These are phyloP conservation scores for Orgyia antiqua DNA, from an alignment of 2,888 invertebrate species.

Conservation along the genomic window DNA sequence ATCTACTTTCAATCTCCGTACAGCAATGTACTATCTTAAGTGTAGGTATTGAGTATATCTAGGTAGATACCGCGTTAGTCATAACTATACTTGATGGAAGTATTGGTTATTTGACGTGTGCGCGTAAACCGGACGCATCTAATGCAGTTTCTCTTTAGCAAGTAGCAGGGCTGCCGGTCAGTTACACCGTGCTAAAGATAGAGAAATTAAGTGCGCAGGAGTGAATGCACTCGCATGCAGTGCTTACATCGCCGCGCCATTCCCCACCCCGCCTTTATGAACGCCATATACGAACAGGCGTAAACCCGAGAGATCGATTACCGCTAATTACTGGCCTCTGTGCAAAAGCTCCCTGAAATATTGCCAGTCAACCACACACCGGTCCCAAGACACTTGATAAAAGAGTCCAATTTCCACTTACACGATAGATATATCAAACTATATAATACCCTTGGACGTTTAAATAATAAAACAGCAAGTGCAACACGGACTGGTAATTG, in stretches of 20 bases:
- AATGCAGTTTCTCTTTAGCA: constrained; percentile 70
- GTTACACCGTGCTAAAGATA: constrained; percentile 75
- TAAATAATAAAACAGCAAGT: constrained; percentile 10
- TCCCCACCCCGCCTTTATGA: constrained; percentile 47
- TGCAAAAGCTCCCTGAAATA: constrained; percentile 44
- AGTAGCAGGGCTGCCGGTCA: constrained; percentile 61
- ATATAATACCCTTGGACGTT: background rate
- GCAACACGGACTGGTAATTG: too few relatives aligned
- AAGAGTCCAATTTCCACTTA: constrained; percentile 15
- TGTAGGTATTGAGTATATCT: background rate
- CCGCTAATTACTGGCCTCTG: constrained; percentile 66
- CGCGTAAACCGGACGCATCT: constrained; percentile 68
- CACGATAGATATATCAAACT: constrained; percentile 2
- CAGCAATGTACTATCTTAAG: constrained; percentile 6
- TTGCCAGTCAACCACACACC: constrained; percentile 33
- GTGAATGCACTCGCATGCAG: constrained; percentile 59
- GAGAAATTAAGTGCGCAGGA: constrained; percentile 69
- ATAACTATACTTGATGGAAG: constrained; percentile 11
- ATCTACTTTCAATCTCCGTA: background rate
- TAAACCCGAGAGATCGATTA: constrained; percentile 71
- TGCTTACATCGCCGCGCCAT: constrained; percentile 18
- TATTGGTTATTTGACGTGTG: constrained; percentile 45
- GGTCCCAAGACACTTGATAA: constrained; percentile 31
- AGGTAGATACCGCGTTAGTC: too few relatives aligned
- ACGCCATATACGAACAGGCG: constrained; percentile 61